phyloP scores from a whole-genome alignment of 1,140 invertebrate species.

The Trachymyrmex cornetzi region DNA sequence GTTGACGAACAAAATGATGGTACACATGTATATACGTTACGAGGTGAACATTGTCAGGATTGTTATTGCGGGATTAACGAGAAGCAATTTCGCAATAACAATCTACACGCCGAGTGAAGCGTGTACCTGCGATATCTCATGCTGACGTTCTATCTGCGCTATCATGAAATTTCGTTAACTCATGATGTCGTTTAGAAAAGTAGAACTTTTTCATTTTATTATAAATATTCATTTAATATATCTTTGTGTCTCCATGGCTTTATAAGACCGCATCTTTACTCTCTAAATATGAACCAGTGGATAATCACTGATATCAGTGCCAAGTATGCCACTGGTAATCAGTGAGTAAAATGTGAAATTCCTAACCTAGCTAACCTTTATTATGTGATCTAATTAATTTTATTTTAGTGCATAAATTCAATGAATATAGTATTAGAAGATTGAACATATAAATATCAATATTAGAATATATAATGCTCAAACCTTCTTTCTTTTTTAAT shows the following conservation, averaged over 20 bases:
- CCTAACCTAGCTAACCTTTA: no score
- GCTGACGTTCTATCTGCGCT: background rate
- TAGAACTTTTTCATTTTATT: background rate
- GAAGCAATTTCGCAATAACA: conserved; percentile 7
- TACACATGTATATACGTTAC: background rate
- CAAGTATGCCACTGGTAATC: no score
- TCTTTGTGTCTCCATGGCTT: background rate
- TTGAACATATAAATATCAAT: no score
- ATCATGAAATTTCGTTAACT: background rate
- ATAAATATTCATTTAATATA: background rate
- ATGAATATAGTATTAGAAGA: no score
- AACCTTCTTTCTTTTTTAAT: no score
- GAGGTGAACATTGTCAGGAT: background rate
- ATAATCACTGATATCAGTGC: no score
- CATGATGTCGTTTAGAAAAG: background rate
- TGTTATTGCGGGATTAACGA: conserved; percentile 37
- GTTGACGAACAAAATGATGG: background rate
- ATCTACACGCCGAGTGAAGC: background rate
- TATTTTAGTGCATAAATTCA: no score
- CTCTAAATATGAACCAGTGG: no score
- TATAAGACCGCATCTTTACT: background rate
- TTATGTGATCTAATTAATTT: no score
- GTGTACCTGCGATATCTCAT: background rate
- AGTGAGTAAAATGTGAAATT: no score
- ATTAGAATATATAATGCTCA: no score